These are phyloP conservation scores for Biston stratarius DNA, from an alignment of 2,888 invertebrate species.

Conservation along the genomic window DNA sequence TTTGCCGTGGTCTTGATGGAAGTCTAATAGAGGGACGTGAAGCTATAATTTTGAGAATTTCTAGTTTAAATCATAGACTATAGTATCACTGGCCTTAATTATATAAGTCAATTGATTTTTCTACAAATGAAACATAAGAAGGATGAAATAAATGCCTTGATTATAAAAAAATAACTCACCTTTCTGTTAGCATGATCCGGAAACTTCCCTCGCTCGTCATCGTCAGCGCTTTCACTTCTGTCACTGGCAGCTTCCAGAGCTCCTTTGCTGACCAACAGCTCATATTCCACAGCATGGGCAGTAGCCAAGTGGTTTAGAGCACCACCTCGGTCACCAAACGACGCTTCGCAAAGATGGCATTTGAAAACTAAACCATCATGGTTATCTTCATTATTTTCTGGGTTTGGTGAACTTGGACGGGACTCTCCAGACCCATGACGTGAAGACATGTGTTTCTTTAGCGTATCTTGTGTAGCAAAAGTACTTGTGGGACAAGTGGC, in stretches of 20 bases:
- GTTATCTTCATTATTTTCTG: constrained; percentile 64
- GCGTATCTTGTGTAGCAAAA: constrained; percentile 92
- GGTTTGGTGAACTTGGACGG: constrained; percentile 73
- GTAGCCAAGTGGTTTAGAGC: constrained; percentile 93
- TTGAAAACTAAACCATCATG: constrained; percentile 92
- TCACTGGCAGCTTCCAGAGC: constrained; percentile 87
- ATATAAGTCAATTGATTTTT: no score
- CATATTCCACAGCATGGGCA: constrained; percentile 92
- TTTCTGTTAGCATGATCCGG: constrained; percentile 95
- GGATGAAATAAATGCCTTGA: no score
- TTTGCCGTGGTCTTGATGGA: no score
- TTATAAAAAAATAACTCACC: constrained; percentile 74
- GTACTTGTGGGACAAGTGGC: constrained; percentile 93
- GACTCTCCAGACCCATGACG: constrained; percentile 88
- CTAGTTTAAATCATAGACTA: no score
- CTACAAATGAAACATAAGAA: no score
- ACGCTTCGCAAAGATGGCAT: constrained; percentile 96
- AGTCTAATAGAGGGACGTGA: no score
- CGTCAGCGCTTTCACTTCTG: constrained; percentile 88
- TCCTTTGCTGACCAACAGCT: constrained; percentile 93
- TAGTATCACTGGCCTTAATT: no score
- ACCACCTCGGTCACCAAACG: constrained; percentile 92
- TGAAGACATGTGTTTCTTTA: constrained; percentile 92
- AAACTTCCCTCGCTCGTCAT: constrained; percentile 91
- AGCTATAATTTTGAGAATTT: no score